Evolutionary conservation across 1,140 invertebrate species (phyloP), one percentile per base, ranked within the genome.

Genomic region (Drosophila grimshawi): DNA sequence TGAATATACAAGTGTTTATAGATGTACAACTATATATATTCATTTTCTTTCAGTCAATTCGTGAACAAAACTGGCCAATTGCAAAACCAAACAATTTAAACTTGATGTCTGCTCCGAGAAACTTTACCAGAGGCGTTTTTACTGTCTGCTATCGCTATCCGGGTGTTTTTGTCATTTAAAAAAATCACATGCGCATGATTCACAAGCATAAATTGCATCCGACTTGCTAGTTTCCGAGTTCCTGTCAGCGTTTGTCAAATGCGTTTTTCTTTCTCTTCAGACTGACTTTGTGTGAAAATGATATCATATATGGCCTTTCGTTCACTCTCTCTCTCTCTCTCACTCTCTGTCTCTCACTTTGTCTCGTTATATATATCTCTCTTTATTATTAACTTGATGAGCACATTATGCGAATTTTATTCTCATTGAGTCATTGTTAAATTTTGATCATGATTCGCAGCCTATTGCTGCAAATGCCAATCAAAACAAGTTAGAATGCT

Each of bases 181-280:
- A 65, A 86, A 86, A 79, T 86, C 81, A 86, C 81, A 82, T 86
- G 64, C 71, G 79, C 69, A 73, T 88, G 83, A 86, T 79, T 88
- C 82, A 82, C 45, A 76, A 62, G 63, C 8, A 45, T 51, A 69
- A 77, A 83, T 68, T 60, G 60, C 60, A 73, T 65, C 80, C 55
- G 52, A 46, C 46, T 33, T 37, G 6, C 41, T 30, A 46, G 29
- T 11, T 49, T 49, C 60, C 27, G 10, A n/a, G 19, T 7, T 62
- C 43, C 32, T 76, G 72, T 46, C 51, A 46, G 71, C 72, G 49
- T 51, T 64, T 76, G 61, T 76, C 48, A 64, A 60, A 61, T 37
- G 29, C 55, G 35, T 43, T 43, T 53, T 33, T 46, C 7, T 49
- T 48, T 33, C 11, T 3, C 19, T n/a, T n/a, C 30, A 39, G 60